Percentiles rank a stretch among this genome's conserved stretches.
These are phyloP conservation scores for Oreohelix idahoensis DNA, from an alignment of 1,140 invertebrate genomes.

Conservation along the genomic window DNA sequence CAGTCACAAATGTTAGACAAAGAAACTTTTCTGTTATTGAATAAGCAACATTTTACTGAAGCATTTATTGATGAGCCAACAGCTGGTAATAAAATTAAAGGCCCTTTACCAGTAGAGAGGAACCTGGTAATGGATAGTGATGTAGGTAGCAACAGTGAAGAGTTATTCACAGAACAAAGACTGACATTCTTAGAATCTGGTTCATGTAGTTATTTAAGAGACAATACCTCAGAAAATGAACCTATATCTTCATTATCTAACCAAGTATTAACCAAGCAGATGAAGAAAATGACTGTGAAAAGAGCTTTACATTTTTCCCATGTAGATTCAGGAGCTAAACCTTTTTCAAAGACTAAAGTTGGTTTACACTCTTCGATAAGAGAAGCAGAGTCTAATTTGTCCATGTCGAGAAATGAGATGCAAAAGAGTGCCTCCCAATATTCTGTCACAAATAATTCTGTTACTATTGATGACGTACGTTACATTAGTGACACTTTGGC, in stretches of 20 bases:
- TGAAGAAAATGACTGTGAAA: background rate
- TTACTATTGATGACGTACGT: background rate
- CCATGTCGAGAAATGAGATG: background rate
- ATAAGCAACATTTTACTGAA: background rate
- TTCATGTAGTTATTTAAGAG: background rate
- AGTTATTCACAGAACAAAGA: background rate
- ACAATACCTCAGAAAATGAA: background rate
- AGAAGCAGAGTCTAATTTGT: background rate
- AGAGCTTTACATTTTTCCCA: background rate
- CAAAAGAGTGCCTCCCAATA: background rate
- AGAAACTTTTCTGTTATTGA: background rate
- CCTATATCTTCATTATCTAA: background rate
- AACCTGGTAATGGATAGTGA: background rate
- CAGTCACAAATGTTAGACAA: background rate
- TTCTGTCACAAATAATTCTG: background rate
- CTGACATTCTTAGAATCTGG: background rate
- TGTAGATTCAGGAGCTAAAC: background rate
- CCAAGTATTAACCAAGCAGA: background rate
- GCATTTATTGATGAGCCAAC: background rate
- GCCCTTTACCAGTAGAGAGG: background rate
- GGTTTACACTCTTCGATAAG: background rate
- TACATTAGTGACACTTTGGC: background rate
- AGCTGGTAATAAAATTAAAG: background rate
- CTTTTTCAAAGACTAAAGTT: background rate
- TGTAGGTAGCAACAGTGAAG: background rate